A percentile compares a stretch with the other conserved stretches of the same genome.
phyloP scores from a whole-genome alignment of 2,888 invertebrate species.

The Stegana nigrithorax region DNA sequence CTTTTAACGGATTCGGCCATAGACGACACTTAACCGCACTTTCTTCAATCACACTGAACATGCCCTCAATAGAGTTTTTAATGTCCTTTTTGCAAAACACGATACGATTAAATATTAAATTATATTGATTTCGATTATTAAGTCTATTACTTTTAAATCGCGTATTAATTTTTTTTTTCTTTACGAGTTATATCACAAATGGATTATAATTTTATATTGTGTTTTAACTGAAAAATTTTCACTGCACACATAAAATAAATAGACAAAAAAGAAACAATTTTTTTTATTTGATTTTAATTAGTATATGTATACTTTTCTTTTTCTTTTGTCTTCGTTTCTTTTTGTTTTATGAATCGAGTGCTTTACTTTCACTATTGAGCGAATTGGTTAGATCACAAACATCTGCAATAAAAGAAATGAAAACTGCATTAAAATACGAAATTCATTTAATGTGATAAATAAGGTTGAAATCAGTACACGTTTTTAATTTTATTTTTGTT shows the following conservation, averaged over 20 bases:
- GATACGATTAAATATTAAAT: background rate
- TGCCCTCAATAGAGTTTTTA: slow-evolving; percentile 53
- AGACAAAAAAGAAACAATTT: too few species aligned
- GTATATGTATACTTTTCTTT: background rate
- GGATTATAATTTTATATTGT: too few species aligned
- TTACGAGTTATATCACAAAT: background rate
- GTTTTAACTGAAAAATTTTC: too few species aligned
- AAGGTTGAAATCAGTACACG: too few species aligned
- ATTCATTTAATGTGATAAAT: too few species aligned
- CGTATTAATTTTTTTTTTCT: background rate
- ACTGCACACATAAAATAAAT: background rate
- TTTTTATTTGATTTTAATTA: background rate
- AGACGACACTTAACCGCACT: slow-evolving; percentile 86
- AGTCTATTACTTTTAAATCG: too few species aligned
- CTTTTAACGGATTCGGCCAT: slow-evolving; percentile 90
- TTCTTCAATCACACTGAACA: slow-evolving; percentile 69
- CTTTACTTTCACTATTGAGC: too few species aligned
- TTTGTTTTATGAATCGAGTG: too few species aligned
- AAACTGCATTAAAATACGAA: background rate
- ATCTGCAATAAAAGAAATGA: background rate
- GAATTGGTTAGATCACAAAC: background rate
- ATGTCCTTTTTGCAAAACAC: background rate
- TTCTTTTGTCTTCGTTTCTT: background rate
- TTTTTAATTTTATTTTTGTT: too few species aligned
- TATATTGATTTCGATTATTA: too few species aligned